A percentile compares a stretch with the other conserved stretches of the same genome.
Conservation (phyloP, 2,797 vertebrate species). For the Sparidentex hasta region DNA sequence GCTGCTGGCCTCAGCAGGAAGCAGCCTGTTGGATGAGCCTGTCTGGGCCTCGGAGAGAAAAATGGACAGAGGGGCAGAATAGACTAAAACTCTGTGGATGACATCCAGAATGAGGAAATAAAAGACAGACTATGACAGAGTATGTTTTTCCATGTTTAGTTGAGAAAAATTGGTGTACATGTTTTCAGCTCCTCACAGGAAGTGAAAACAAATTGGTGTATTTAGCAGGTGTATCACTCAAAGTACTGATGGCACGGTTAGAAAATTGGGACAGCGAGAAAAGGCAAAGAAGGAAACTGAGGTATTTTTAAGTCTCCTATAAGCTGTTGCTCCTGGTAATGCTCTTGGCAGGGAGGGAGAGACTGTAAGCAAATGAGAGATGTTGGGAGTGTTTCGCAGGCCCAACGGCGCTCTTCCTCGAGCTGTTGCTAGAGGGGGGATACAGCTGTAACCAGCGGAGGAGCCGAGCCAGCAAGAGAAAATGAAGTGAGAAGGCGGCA, state of each 20-base stretch:
- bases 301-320: conserved; percentile 46
- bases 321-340: conserved; percentile 54
- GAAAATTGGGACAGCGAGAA: conserved; percentile 4
- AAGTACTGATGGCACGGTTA: background rate
- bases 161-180: background rate
- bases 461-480: conserved; percentile 19
- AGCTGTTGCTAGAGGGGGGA: conserved; percentile 61
- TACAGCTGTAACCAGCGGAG: conserved; percentile 51
- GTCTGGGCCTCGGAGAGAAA: conserved; percentile 22
- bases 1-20: conserved; percentile 58
- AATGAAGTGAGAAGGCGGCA: conserved; percentile 45
- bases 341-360: conserved; percentile 45
- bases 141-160: background rate
- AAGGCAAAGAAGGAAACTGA: conserved; percentile 7
- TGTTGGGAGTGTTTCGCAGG: conserved; percentile 48
- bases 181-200: conserved; percentile 11
- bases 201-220: background rate
- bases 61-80: conserved; percentile 22
- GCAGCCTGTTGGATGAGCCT: conserved; percentile 49
- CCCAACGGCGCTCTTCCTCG: conserved; percentile 40
- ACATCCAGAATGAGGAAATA: conserved; percentile 7
- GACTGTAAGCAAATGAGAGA: conserved; percentile 43
- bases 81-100: conserved; percentile 12
- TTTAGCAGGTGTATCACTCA: conserved; percentile 8
- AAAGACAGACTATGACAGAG: too few relatives aligned